Base-by-base conservation (phyloP, 2,888 invertebrate species). In the Synanthedon tipuliformis region DNA sequence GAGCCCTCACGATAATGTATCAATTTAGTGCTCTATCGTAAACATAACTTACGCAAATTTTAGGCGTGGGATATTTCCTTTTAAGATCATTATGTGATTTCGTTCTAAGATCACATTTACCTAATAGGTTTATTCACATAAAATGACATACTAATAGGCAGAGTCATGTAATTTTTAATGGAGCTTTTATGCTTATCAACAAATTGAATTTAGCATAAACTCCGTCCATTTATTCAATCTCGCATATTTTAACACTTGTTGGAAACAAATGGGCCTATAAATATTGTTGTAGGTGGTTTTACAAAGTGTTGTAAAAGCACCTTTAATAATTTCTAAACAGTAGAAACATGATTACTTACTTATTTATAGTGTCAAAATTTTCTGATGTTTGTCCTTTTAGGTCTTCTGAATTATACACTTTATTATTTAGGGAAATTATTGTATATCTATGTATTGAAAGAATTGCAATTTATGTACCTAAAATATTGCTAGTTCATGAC, bases 41-140 rank as follows among this genome's bases (percentile, higher is more conserved):
- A 58, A 60, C 56, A 54, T 55, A 54, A 59, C 55, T 57, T 60
- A 54, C 54, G 56, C 54, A 57, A 60, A 58, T 59, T 50, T 53
- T 48, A 51, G 49, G 51, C 52, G 61, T 61, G 59, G 58, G 59
- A 57, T 56, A 54, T 55, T 40, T 51, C 51, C 55, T 55, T 51
- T 52, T 49, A 49, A 40, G 52, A 50, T 52, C 18, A 11, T 40
- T 45, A 45, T 49, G 18, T 16, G 49, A 49, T 49, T 16, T 45
- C 18, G 49, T 11, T 16, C 16, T 15, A 15, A 10, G 5, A 49
- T 49, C 23, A 18, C 49, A 45, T 49, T 49, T 49, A 49, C 49
- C 18, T 18, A 16, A 51, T 41, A 51, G n/a, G 49, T 41, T 40
- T 40, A 13, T 45, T 18, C 27, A 48, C 48, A 52, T 51, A 41